These are phyloP conservation scores for Ictidomys tridecemlineatus DNA, from an alignment of 2,113 vertebrate species.

Conservation along the genomic window DNA sequence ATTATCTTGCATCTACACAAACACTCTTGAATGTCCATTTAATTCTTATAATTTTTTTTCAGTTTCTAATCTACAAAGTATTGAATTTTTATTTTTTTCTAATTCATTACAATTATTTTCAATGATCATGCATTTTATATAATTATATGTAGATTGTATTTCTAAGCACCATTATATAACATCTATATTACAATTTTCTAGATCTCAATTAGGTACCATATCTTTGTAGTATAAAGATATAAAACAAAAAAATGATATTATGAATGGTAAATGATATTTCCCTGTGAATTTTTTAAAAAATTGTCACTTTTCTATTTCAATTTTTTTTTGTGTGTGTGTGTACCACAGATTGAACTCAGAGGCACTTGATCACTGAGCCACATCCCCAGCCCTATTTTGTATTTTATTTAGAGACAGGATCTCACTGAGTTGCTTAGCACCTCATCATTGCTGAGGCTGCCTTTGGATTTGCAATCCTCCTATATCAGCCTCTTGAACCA, in stretches of 20 bases:
- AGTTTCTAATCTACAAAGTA: neutral
- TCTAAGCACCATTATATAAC: neutral
- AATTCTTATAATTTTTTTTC: neutral
- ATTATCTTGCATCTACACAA: fast-evolving
- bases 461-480: no score
- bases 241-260: neutral
- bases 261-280: neutral
- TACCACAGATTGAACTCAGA: no score
- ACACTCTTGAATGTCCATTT: no score
- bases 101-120: neutral
- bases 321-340: neutral
- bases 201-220: neutral
- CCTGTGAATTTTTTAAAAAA: neutral
- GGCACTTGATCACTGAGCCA: no score
- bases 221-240: neutral
- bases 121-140: neutral
- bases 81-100: neutral
- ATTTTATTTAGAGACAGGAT: no score
- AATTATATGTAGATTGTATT: neutral
- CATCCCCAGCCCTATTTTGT: no score
- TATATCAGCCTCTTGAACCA: no score
- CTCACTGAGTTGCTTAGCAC: no score
- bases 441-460: no score
- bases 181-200: neutral
- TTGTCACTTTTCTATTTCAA: neutral